Evolutionary conservation across 1,140 invertebrate genomes (phyloP), one percentile per base, ranked within the genome.

Genomic region (Druon quercuslanigerum): DNA sequence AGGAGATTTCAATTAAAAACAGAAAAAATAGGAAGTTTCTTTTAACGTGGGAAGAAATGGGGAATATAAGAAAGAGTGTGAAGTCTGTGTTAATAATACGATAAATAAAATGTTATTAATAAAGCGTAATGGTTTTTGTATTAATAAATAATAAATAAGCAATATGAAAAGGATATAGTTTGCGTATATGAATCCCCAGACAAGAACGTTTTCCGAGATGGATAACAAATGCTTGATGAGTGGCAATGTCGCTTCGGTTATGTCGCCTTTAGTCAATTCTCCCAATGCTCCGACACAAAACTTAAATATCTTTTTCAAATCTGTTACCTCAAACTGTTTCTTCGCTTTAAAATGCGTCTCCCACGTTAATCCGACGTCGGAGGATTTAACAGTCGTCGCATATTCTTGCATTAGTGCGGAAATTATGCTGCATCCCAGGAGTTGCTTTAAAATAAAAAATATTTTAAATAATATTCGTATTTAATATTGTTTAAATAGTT

Each of bases 351-450:
- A 95, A 90, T 98, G 96, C n/a, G 95, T 93, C 90, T 97, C 96
- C 95, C 95, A 97, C 16, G 96, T 95, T 54, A 98, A 89, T 12
- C 96, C 96, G 56, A 97, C 94, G 91, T 97, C 96, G 20, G 96
- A 95, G 9, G 96, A 96, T 87, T 96, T 95, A 0, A 95, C 93
- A n/a, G 96, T 96, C 52, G 94, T 95, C 57, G 96, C 95, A 92
- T 97, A 97, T 90, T 98, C 97, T 93, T 96, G 95, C 91, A 98
- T 94, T 52, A 98, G 91, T 12, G 96, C 94, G 72, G 94, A 92
- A 79, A 98, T 94, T 75, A 98, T 93, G 75, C 95, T 95, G 85
- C 96, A 97, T 12, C 96, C 96, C 51, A 97, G 87, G 75, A 94
- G 90, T 92, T 95, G 94, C 92, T 95, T 76, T 19, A 90, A 90